These are phyloP conservation scores for Parotocinclus haroldoi DNA, from an alignment of 2,797 vertebrate species.

Conservation along the genomic window DNA sequence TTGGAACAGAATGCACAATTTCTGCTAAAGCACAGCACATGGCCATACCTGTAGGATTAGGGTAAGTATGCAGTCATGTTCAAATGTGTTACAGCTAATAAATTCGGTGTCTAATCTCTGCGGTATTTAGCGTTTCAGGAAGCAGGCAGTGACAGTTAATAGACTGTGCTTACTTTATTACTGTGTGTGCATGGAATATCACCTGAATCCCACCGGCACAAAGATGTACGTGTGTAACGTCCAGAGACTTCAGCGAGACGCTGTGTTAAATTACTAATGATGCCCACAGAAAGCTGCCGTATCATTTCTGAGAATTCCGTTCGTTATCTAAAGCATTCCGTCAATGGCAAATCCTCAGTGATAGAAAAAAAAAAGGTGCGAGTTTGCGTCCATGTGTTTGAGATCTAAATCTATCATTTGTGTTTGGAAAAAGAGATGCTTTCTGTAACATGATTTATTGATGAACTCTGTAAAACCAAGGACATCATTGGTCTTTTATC, in stretches of 20 bases:
- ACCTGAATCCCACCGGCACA: constrained; percentile 10
- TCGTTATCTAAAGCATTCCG: background rate
- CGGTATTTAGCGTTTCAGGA: no score
- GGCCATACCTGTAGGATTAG: no score
- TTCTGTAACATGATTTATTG: constrained; percentile 40
- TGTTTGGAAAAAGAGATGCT: constrained; percentile 5
- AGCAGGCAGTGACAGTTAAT: constrained; percentile 7
- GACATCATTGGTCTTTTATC: constrained; percentile 29
- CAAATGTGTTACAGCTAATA: no score
- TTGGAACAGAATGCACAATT: no score
- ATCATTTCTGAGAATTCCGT: constrained; percentile 17
- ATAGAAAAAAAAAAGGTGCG: background rate
- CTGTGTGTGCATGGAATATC: constrained; percentile 16
- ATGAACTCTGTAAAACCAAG: constrained; percentile 29
- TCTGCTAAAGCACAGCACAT: no score
- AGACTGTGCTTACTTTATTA: background rate
- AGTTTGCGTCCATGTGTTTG: background rate
- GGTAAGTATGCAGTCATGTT: no score
- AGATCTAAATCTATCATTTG: constrained; percentile 15
- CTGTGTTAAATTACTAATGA: constrained; percentile 39
- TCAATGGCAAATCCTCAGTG: no score
- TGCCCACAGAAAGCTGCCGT: constrained; percentile 12
- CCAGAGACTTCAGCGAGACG: constrained; percentile 25
- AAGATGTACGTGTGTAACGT: constrained; percentile 31
- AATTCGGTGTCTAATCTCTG: no score